Percentiles rank a stretch among this genome's conserved stretches.
phyloP scores from a whole-genome alignment of 2,797 vertebrate species.

The Arctocebus calabarensis region DNA sequence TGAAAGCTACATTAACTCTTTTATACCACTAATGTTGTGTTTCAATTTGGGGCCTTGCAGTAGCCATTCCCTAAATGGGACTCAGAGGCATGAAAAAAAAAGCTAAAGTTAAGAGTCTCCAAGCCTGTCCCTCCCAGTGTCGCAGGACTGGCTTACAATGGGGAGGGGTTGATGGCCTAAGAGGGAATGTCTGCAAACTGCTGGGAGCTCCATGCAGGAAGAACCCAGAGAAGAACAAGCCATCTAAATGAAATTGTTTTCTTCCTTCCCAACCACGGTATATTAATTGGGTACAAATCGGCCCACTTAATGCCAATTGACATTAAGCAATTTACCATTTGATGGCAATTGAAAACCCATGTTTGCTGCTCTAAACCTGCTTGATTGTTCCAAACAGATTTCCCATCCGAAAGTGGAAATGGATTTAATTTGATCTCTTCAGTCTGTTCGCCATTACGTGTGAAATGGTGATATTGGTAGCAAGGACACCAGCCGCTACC shows the following conservation, averaged over 20 bases:
- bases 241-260: slow-evolving; percentile 69
- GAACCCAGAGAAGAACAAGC: slow-evolving; percentile 43
- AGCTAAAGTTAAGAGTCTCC: neutral
- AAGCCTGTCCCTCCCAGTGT: neutral
- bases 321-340: slow-evolving; percentile 77
- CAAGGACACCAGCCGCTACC: slow-evolving; percentile 53
- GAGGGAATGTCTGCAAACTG: neutral
- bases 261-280: slow-evolving; percentile 43
- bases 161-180: neutral
- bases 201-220: slow-evolving; percentile 16
- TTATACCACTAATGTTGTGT: neutral
- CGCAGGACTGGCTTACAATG: neutral
- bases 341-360: slow-evolving; percentile 71
- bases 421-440: slow-evolving; percentile 78
- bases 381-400: slow-evolving; percentile 73
- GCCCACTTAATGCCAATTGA: slow-evolving; percentile 77
- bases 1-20: slow-evolving; percentile 16
- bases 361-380: slow-evolving; percentile 60
- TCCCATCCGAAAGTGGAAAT: slow-evolving; percentile 70
- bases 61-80: neutral
- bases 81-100: neutral
- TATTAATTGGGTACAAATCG: slow-evolving; percentile 77
- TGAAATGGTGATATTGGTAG: slow-evolving; percentile 45
- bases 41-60: neutral
- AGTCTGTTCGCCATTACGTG: slow-evolving; percentile 70